These are phyloP conservation scores for Corynorhinus townsendii DNA, from an alignment of 2,113 vertebrate genomes.

Conservation along the genomic window DNA sequence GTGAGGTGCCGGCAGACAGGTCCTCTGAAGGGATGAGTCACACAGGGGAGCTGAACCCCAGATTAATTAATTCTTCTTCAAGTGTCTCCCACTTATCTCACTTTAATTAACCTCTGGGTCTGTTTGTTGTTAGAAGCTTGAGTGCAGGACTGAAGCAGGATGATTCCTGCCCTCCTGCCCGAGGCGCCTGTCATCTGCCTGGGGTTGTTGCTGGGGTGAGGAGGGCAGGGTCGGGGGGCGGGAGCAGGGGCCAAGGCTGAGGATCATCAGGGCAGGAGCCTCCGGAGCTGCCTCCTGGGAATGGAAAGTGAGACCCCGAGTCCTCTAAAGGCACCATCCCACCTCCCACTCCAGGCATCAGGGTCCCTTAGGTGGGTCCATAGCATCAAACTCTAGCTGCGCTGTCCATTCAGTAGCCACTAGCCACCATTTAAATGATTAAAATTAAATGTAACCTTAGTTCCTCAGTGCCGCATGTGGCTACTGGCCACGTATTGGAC, in stretches of 20 bases:
- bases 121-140: not conserved
- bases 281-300: not conserved
- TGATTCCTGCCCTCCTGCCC: not conserved
- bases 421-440: not conserved
- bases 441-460: not conserved
- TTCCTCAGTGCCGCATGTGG: not conserved
- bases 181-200: not conserved
- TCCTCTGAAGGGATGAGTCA: not conserved
- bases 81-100: not conserved
- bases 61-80: slow-evolving; percentile 41
- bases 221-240: not conserved
- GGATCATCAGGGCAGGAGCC: too few relatives aligned
- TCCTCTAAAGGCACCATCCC: not conserved
- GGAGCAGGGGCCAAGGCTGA: not conserved
- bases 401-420: not conserved
- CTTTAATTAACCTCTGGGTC: slow-evolving; percentile 46
- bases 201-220: not conserved
- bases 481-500: not conserved
- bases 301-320: not conserved
- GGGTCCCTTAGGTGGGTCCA: not conserved
- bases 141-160: not conserved
- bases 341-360: not conserved
- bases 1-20: not conserved
- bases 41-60: not conserved
- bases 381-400: not conserved